Evolutionary conservation across 2,113 vertebrate genomes (phyloP), one percentile per base, ranked within the genome.

Genomic region (Stictonetta naevosa): DNA sequence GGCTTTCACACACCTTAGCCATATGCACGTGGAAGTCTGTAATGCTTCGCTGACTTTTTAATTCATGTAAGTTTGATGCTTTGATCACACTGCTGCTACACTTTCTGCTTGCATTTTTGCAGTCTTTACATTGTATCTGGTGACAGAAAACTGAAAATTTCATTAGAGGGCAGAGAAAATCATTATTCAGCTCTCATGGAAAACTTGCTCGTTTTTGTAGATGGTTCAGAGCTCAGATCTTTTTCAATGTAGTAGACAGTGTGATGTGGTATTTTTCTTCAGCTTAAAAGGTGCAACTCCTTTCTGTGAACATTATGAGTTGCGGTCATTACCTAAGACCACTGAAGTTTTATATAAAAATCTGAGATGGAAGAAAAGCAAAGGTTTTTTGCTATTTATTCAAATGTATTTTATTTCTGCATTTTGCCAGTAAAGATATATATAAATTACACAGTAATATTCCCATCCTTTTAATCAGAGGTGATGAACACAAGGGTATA

Each of bases 1-100:
- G 63, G 50, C 25, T 0, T 0, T 2, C 72, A 50, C 89, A 94
- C 83, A 93, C 91, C 93, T 96, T 84, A 77, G 77, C 92, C 96
- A 96, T 62, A 95, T 94, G 83, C 36, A 94, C 17, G 16, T 80
- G 88, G 83, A 92, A 76, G 81, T 86, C 94, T 62, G 69, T 52
- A 84, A 91, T 15, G 84, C 92, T 74, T 56, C 58, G 34, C 78
- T 71, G 69, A 28, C 76, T 77, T 95, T 96, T 93, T 82, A 94
- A 84, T 95, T 89, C 19, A 42, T 55, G 1, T 21, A 78, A 59
- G 64, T 94, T 97, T 76, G 95, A 96, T 97, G 93, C 67, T 95
- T 93, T 91, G 93, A 96, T 93, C 93, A 86, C n/a, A 64, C 79
- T 48, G 67, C 88, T 69, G 95, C 91, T 76, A 78, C 58, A 83